Conservation (phyloP, 2,888 invertebrate genomes). For the Lottia gigantea region DNA sequence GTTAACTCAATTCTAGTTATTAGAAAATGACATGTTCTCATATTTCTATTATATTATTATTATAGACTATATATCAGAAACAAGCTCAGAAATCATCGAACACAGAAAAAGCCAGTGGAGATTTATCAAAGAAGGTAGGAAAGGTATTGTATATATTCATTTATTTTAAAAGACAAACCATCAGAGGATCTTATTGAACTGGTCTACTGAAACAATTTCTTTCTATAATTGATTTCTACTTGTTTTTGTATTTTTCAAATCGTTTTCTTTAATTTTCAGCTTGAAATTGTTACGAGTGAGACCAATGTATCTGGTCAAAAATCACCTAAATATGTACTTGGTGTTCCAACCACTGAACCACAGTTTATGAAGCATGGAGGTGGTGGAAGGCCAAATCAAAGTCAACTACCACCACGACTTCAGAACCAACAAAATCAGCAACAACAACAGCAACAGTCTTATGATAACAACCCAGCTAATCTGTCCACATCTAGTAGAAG, state of each 20-base stretch:
- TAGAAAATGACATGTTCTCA: too few relatives aligned
- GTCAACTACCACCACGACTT: constrained; percentile 13
- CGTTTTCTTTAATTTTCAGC: neutral
- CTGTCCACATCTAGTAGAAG: constrained; percentile 26
- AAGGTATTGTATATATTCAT: neutral
- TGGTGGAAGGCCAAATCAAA: neutral
- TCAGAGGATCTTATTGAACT: too few relatives aligned
- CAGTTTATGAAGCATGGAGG: constrained; percentile 48
- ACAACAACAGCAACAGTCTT: constrained; percentile 62
- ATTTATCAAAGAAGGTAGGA: constrained; percentile 22
- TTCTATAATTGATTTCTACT: too few relatives aligned
- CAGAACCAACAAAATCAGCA: constrained; percentile 31
- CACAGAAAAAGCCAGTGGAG: constrained; percentile 15
- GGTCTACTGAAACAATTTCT: too few relatives aligned
- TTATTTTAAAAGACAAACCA: too few relatives aligned
- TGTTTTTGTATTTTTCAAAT: too few relatives aligned
- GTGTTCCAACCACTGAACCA: constrained; percentile 50
- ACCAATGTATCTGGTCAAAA: constrained; percentile 28
- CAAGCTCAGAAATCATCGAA: constrained; percentile 34
- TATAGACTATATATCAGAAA: constrained; percentile 67
- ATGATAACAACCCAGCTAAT: constrained; percentile 23
- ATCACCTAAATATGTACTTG: constrained; percentile 53
- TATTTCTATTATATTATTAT: constrained; percentile 4
- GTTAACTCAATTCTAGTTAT: too few relatives aligned
- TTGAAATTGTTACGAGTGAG: neutral